Evolutionary conservation across 2,888 invertebrate genomes (phyloP).

Genomic region (Habroteleia sp.): DNA sequence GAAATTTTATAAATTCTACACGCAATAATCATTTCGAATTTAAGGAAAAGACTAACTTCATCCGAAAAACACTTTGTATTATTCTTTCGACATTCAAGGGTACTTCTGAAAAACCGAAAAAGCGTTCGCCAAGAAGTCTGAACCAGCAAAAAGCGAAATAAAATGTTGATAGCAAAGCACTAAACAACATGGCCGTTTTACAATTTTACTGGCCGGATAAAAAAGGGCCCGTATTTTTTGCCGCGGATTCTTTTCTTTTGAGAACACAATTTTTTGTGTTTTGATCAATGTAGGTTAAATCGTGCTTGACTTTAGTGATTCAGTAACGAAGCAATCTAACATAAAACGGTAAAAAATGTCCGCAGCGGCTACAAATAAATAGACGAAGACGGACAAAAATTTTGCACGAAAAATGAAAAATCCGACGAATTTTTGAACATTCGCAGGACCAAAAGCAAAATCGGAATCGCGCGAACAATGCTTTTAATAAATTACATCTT

Average conservation of each 20-base stretch:
- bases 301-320: slow-evolving; percentile 34
- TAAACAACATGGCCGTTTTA: slow-evolving; percentile 46
- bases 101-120: slow-evolving; percentile 20
- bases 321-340: slow-evolving; percentile 32
- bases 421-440: too few species aligned
- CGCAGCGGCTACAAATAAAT: slow-evolving; percentile 8
- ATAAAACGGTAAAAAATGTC: slow-evolving; percentile 15
- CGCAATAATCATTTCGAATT: too few species aligned
- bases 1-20: too few species aligned
- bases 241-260: slow-evolving; percentile 38
- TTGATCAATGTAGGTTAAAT: slow-evolving; percentile 35
- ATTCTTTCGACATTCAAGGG: slow-evolving; percentile 5
- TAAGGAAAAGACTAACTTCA: too few species aligned
- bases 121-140: slow-evolving; percentile 25
- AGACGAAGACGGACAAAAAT: slow-evolving; percentile 4
- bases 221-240: slow-evolving; percentile 26
- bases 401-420: slow-evolving; percentile 3
- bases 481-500: slow-evolving; percentile 47
- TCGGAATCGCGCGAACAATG: slow-evolving; percentile 7
- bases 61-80: slow-evolving; percentile 1
- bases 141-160: slow-evolving; percentile 17
- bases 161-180: slow-evolving; percentile 33
- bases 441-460: too few species aligned
- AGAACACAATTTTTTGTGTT: slow-evolving; percentile 34
- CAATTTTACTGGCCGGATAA: slow-evolving; percentile 29